Conservation (phyloP, 2,888 invertebrate genomes). For the Frankliniella intonsa region DNA sequence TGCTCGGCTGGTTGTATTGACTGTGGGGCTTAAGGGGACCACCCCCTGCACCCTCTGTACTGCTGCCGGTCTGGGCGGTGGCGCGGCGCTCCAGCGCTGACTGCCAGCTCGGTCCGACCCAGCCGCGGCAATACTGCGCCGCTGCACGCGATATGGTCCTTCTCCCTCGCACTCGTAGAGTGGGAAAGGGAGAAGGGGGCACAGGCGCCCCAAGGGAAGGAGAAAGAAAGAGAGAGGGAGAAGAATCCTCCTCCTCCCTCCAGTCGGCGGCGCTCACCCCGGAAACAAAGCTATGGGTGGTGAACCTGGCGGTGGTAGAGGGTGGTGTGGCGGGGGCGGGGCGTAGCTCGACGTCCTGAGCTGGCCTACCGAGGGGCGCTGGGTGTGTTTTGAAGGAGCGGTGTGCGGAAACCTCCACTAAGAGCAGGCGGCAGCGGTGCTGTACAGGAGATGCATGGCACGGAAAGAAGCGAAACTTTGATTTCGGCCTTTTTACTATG, state of each 20-base stretch:
- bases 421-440: not conserved
- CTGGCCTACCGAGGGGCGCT: not conserved
- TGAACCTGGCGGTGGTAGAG: not conserved
- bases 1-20: too few relatives aligned
- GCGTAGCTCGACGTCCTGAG: not conserved
- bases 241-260: not conserved
- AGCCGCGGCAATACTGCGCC: constrained; percentile 1
- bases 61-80: not conserved
- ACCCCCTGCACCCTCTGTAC: too few relatives aligned
- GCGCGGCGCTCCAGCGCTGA: not conserved
- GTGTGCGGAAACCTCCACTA: not conserved
- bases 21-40: too few relatives aligned
- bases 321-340: not conserved
- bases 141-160: not conserved
- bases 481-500: too few relatives aligned
- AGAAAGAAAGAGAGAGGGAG: not conserved
- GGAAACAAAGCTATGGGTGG: constrained; percentile 18
- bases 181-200: too few relatives aligned
- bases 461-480: too few relatives aligned
- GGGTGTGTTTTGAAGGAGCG: not conserved
- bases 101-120: not conserved
- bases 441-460: not conserved
- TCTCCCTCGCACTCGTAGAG: not conserved
- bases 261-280: not conserved
- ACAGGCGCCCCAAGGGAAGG: too few relatives aligned